Evolutionary conservation across 2,113 vertebrate species (phyloP).

Genomic region (Butorides virescens): DNA sequence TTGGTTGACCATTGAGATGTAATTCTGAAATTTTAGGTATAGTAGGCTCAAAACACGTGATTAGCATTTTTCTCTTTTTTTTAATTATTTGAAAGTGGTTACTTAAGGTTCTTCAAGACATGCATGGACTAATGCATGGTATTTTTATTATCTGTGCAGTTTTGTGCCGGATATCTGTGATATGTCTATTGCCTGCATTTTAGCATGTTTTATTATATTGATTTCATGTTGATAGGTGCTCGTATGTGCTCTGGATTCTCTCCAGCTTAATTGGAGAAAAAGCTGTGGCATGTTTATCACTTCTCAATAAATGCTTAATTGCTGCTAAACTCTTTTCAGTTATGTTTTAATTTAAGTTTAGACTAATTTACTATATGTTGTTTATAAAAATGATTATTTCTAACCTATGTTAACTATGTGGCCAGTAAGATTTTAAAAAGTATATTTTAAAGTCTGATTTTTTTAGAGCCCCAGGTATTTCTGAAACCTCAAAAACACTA

Average conservation of each 20-base stretch:
- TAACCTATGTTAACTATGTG: neutral
- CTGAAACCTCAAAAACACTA: conserved; percentile 57
- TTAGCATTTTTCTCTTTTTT: neutral
- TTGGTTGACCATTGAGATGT: neutral
- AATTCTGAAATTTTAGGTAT: neutral
- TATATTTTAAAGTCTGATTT: conserved; percentile 66
- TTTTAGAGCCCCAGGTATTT: conserved; percentile 76
- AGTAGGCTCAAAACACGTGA: neutral
- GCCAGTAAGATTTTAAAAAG: conserved; percentile 30
- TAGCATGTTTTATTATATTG: neutral
- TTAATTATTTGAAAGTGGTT: neutral
- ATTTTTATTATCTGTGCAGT: neutral
- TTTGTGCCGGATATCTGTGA: neutral
- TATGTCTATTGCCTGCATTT: neutral
- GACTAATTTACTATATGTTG: neutral
- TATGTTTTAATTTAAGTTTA: neutral
- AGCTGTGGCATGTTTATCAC: conserved; percentile 20
- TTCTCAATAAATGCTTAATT: conserved; percentile 44
- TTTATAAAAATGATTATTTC: neutral
- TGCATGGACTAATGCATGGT: neutral
- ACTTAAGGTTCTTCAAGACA: neutral
- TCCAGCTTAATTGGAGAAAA: neutral
- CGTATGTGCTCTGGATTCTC: neutral
- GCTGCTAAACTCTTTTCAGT: neutral
- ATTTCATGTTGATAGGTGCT: neutral